Evolutionary conservation across 2,113 vertebrate species (phyloP).

Genomic region (Alethe castanea): DNA sequence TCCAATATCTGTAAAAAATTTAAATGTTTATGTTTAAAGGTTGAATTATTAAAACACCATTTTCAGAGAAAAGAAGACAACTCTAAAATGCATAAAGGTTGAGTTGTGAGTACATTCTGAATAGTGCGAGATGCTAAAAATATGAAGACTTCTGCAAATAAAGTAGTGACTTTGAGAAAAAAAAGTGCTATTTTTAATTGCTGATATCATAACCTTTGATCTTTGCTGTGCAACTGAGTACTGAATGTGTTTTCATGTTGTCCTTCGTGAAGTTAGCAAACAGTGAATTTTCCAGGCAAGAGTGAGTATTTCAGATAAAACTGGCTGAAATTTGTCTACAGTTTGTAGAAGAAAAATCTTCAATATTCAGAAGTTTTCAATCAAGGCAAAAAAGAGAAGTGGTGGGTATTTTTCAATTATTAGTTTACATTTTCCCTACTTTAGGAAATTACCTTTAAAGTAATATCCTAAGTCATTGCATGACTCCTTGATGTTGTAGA

Average conservation of each 20-base stretch:
- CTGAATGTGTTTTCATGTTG: not conserved
- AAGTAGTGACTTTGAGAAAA: not conserved
- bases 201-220: not conserved
- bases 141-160: not conserved
- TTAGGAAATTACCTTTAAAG: not conserved
- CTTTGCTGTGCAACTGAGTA: not conserved
- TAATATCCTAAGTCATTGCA: not conserved
- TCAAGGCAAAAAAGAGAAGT: not conserved
- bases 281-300: not conserved
- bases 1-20: conserved; percentile 38
- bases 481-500: not conserved
- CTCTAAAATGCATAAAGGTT: conserved; percentile 57
- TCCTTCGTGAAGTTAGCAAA: not conserved
- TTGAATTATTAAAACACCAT: conserved; percentile 38
- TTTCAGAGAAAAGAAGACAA: conserved; percentile 22
- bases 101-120: not conserved
- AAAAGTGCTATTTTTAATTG: not conserved
- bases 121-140: conserved; percentile 23
- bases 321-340: not conserved
- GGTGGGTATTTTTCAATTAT: not conserved
- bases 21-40: conserved; percentile 43
- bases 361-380: not conserved
- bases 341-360: not conserved
- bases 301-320: not conserved
- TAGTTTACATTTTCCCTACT: not conserved